A percentile compares a stretch with the other conserved stretches of the same genome.
Evolutionary conservation across 2,888 invertebrate genomes (phyloP).

Genomic region (Nemapogon koenigi): DNA sequence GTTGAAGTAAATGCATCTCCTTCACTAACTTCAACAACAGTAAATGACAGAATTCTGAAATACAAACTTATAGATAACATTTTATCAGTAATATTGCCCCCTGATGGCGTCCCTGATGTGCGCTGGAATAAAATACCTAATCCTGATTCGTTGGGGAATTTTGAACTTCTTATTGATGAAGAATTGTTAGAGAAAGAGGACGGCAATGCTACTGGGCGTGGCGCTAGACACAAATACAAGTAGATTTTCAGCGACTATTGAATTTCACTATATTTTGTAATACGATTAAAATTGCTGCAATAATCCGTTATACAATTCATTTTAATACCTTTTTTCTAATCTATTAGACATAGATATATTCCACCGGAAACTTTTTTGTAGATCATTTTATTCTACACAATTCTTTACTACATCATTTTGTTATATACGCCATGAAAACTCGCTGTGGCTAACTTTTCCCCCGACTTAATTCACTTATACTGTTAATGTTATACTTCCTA

Average conservation of each 20-base stretch:
- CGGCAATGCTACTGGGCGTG: constrained; percentile 23
- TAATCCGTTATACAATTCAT: too few relatives aligned
- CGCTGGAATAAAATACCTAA: constrained; percentile 85
- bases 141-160: constrained; percentile 79
- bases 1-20: constrained; percentile 97
- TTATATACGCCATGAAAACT: too few relatives aligned
- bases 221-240: constrained; percentile 20
- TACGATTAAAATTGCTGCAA: too few relatives aligned
- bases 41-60: constrained; percentile 92
- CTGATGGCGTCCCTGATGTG: constrained; percentile 87
- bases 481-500: too few relatives aligned
- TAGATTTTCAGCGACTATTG: neutral
- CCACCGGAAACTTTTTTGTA: too few relatives aligned
- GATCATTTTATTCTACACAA: too few relatives aligned
- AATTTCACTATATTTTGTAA: too few relatives aligned
- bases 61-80: constrained; percentile 94
- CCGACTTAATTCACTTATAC: too few relatives aligned
- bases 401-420: too few relatives aligned
- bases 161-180: constrained; percentile 85
- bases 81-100: constrained; percentile 87
- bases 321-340: too few relatives aligned
- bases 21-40: constrained; percentile 91
- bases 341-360: too few relatives aligned
- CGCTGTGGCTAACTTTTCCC: too few relatives aligned
- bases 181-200: constrained; percentile 76